Conservation (phyloP, 1,140 invertebrate genomes). For the Ceratina japonica region DNA sequence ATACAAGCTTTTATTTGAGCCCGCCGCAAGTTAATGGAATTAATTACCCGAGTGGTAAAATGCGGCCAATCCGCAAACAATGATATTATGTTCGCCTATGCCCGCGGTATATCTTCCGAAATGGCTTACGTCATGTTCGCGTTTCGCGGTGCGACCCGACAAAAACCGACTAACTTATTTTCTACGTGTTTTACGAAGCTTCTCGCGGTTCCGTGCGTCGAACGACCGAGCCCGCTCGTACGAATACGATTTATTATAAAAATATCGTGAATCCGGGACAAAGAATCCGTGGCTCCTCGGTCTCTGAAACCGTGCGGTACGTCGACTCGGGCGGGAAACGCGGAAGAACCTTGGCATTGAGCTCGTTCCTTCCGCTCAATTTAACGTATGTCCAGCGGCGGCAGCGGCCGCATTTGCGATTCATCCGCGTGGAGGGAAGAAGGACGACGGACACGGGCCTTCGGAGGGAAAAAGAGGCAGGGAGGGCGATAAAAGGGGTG, state of each 20-base stretch:
- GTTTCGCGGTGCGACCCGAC: no score
- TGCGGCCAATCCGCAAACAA: conserved; percentile 39
- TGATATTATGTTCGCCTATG: conserved; percentile 3
- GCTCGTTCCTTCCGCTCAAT: conserved; percentile 63
- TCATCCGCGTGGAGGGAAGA: conserved; percentile 24
- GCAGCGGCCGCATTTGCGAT: conserved; percentile 43
- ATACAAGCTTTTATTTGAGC: conserved; percentile 44
- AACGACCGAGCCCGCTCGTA: no score
- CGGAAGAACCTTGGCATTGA: conserved; percentile 70
- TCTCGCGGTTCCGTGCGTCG: no score
- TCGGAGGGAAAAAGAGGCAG: background rate
- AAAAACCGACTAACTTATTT: background rate
- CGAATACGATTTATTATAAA: no score
- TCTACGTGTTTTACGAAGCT: background rate
- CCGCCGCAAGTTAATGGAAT: conserved; percentile 47
- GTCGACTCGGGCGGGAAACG: conserved; percentile 17
- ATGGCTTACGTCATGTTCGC: background rate
- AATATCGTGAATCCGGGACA: no score
- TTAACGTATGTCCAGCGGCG: conserved; percentile 54
- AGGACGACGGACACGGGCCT: background rate
- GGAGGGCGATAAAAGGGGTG: conserved; percentile 37
- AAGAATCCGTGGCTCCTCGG: background rate
- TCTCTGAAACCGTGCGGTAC: background rate
- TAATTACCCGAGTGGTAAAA: conserved; percentile 47
- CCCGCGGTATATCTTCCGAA: background rate